Evolutionary conservation across 2,888 invertebrate genomes (phyloP), one percentile per base, ranked within the genome.

Genomic region (Mythimna loreyi): DNA sequence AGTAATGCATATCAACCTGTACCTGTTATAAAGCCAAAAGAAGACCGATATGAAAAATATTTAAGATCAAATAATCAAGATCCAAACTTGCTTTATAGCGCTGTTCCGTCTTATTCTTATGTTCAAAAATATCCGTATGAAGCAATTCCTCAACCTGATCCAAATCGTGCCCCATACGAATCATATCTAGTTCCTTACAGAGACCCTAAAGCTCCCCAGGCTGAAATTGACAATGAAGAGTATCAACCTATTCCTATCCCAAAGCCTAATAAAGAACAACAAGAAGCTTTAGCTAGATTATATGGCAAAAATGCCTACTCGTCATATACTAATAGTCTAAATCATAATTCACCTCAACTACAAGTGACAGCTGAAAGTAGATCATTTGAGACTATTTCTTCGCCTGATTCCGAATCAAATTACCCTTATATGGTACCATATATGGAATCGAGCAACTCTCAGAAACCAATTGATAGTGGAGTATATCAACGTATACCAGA

Each of bases 151-250:
- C 6, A 64, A 53, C 72, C 60, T 55, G 55, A 72, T 25, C 28
- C 47, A 6, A 53, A 67, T 43, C 16, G 13, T 4, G 19, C 47
- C 11, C 16, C 59, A 23, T 58, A 65, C 25, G 58, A 71, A 21
- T 45, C 76, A 8, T 25, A 56, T 53, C n/a, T 68, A 30, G 58
- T 67, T 45, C 56, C 78, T 28, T 78, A 79, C 43, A 65, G 21
- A 58, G 75, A 65, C 19, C 60, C 49, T 23, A 63, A 21, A 21
- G 25, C 19, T 40, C 1, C 25, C 2, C 40, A 56, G 8, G 11
- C 9, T 16, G 40, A 60, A 53, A 6, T 4, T 19, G 30, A 50
- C 52, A 28, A 25, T 52, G 55, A 72, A 36, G 28, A 23, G 1
- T 65, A 72, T 66, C 72, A 56, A 66, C 30, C 60, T 19, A 43